Evolutionary conservation across 1,140 invertebrate genomes (phyloP).

Genomic region (Brachionus rubens): DNA sequence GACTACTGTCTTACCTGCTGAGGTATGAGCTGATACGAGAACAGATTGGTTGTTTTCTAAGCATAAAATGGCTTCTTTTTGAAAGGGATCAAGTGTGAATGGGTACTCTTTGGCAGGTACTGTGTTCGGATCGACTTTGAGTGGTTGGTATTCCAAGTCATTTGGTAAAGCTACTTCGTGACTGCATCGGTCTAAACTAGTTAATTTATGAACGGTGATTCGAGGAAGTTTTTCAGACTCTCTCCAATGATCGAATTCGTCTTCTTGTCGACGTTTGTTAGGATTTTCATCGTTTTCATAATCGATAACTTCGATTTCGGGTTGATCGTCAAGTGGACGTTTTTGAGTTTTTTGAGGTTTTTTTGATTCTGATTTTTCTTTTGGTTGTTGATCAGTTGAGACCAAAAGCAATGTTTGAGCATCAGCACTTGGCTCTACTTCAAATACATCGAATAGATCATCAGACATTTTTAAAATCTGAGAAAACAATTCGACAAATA

Average conservation of each 20-base stretch:
- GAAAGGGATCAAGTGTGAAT: conserved; percentile 95
- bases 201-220: conserved; percentile 39
- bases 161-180: conserved; percentile 74
- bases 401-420: neutral
- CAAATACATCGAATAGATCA: conserved; percentile 45
- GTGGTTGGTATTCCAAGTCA: conserved; percentile 74
- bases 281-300: neutral
- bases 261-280: conserved; percentile 12
- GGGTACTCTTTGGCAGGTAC: conserved; percentile 86
- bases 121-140: conserved; percentile 51
- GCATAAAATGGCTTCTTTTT: conserved; percentile 92
- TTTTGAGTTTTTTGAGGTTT: neutral
- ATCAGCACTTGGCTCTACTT: conserved; percentile 14
- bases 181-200: conserved; percentile 28
- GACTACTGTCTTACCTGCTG: conserved; percentile 98
- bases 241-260: conserved; percentile 34
- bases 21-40: conserved; percentile 96
- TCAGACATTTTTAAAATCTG: too few relatives aligned
- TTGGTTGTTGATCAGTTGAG: neutral
- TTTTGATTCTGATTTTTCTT: too few relatives aligned
- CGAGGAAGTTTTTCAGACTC: conserved; percentile 43
- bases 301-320: neutral
- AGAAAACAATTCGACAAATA: too few relatives aligned
- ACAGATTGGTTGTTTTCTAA: conserved; percentile 96
- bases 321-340: neutral